Evolutionary conservation across 2,888 invertebrate species (phyloP).

Genomic region (Timema cristinae): DNA sequence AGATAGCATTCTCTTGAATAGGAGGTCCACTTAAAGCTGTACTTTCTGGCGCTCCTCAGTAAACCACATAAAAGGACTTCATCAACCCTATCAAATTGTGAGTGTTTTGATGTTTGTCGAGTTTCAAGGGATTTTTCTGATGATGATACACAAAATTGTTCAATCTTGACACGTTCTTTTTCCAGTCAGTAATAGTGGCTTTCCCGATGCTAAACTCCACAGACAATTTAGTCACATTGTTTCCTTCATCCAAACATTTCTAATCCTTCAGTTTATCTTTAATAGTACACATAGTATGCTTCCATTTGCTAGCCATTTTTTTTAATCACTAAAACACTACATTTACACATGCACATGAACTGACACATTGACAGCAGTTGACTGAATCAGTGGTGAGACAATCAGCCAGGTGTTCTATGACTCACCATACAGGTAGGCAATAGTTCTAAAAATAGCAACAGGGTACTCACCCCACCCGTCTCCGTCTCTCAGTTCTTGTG

Average conservation of each 20-base stretch:
- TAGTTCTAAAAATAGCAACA: too few species aligned
- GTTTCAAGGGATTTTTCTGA: neutral
- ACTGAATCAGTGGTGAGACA: neutral
- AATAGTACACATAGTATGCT: neutral
- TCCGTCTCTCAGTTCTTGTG: neutral
- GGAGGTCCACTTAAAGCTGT: conserved; percentile 1
- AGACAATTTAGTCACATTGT: neutral
- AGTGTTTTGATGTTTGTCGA: conserved; percentile 8
- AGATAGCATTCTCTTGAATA: neutral
- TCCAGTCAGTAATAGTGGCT: neutral
- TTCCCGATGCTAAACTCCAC: neutral
- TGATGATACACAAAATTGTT: neutral
- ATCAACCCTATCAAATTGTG: neutral
- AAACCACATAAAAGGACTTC: neutral
- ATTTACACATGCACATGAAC: neutral
- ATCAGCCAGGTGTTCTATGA: neutral
- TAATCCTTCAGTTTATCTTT: conserved; percentile 9
- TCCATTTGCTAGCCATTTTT: conserved; percentile 2
- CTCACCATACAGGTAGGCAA: neutral
- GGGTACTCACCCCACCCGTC: neutral
- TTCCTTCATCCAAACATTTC: neutral
- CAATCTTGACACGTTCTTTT: neutral
- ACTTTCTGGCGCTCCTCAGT: neutral
- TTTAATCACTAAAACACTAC: neutral
- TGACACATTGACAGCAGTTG: neutral